These are phyloP conservation scores for Luperina nickerlii DNA, from an alignment of 2,888 invertebrate genomes.

Conservation along the genomic window DNA sequence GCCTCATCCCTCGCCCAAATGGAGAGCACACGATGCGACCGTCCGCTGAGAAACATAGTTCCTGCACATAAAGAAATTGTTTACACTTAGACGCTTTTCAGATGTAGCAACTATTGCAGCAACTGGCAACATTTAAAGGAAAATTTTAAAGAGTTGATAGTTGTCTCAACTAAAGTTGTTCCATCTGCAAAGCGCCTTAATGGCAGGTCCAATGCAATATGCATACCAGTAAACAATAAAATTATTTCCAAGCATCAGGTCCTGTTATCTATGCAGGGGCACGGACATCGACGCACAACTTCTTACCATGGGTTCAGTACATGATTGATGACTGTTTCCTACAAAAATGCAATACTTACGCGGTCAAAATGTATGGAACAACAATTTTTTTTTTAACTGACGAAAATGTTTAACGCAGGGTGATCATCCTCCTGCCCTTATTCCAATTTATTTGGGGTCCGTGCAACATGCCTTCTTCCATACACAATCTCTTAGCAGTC, in stretches of 20 bases:
- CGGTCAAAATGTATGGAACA: too few species aligned
- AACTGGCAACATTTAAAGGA: too few species aligned
- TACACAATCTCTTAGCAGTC: background rate
- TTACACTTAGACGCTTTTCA: background rate
- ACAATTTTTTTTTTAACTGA: too few species aligned
- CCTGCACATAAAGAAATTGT: slow-evolving; percentile 79
- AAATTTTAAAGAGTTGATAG: too few species aligned
- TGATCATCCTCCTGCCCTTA: background rate
- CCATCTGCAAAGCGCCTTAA: too few species aligned
- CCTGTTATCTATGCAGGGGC: background rate
- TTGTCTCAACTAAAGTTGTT: too few species aligned
- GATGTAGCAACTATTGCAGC: too few species aligned
- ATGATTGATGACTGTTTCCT: background rate
- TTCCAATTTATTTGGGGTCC: background rate
- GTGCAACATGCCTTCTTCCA: background rate
- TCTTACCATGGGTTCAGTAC: background rate
- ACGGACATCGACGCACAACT: background rate
- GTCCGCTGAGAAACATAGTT: slow-evolving; percentile 96
- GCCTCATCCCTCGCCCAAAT: slow-evolving; percentile 95
- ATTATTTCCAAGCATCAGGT: background rate
- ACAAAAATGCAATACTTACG: background rate
- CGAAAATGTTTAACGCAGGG: too few species aligned
- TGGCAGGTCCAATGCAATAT: background rate
- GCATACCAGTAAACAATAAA: background rate
- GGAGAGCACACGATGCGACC: slow-evolving; percentile 97